Evolutionary conservation across 2,888 invertebrate species (phyloP), one percentile per base, ranked within the genome.

Genomic region (Morpho achilles): DNA sequence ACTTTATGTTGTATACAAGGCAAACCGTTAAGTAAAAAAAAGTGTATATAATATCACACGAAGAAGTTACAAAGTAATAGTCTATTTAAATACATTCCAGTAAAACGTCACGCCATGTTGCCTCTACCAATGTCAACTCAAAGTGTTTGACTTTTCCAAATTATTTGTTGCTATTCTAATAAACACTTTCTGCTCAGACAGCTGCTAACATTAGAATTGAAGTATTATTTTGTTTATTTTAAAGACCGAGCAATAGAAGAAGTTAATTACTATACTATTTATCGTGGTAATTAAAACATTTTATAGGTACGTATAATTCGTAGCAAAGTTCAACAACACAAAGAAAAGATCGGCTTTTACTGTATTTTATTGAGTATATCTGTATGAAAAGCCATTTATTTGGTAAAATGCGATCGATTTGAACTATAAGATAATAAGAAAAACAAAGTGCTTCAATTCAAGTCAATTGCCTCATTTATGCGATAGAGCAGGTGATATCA

Each of bases 401-500:
- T 47, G 7, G 23, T 48, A 10, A 53, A 23, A 40, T 54, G 43
- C 41, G 55, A 59, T 59, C 61, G 61, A 58, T 59, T 50, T 52
- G 55, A 44, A 49, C 41, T 48, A 46, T 53, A 53, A 44, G 49
- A 56, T 23, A 50, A 16, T 53, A 52, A 61, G 44, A 56, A 58
- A 57, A 61, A 58, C 53, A 62, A 62, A 57, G 60, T 61, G 52
- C 53, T 64, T 53, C 58, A 63, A 32, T 32, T 32, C 32, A 32
- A 32, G 56, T 56, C 47, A 53, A 61, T 61, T 59, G 50, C 53
- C 53, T 48, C 53, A 59, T 53, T 65, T 60, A 62, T 62, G 63
- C 64, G 66, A 69, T 70, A 71, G 62, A 68, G 64, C 67, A 67
- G 72, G 71, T 74, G 74, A 75, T 76, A 77, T 73, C 68, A 71